phyloP scores from a whole-genome alignment of 2,888 invertebrate genomes.

The Cosmopolites sordidus region DNA sequence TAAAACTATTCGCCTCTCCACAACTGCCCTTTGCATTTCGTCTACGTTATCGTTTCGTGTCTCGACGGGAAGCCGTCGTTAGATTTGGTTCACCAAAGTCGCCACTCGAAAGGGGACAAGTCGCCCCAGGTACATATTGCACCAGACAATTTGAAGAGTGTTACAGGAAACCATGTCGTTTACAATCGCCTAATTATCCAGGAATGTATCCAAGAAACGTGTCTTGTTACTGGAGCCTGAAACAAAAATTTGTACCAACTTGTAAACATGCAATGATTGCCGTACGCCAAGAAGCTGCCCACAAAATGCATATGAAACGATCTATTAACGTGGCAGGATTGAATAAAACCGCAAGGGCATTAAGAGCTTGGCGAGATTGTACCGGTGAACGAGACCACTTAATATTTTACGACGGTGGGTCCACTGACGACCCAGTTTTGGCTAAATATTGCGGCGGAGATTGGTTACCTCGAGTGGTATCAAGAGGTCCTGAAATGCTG shows the following conservation, averaged over 20 bases:
- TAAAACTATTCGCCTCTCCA: conserved; percentile 70
- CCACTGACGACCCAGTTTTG: conserved; percentile 76
- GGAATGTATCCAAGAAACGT: conserved; percentile 86
- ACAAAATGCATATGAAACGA: conserved; percentile 67
- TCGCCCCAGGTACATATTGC: conserved; percentile 61
- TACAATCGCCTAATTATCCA: conserved; percentile 88
- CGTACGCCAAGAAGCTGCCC: conserved; percentile 70
- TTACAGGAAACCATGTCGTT: conserved; percentile 78
- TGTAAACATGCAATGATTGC: conserved; percentile 91
- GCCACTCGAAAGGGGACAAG: conserved; percentile 77
- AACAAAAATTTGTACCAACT: conserved; percentile 80
- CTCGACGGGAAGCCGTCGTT: conserved; percentile 74
- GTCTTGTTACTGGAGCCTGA: conserved; percentile 83
- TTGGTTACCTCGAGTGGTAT: conserved; percentile 74
- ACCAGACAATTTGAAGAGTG: conserved; percentile 80
- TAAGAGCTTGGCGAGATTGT: conserved; percentile 80
- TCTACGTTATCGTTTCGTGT: conserved; percentile 76
- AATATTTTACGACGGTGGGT: conserved; percentile 81
- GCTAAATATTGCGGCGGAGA: conserved; percentile 87
- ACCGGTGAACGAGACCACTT: conserved; percentile 77
- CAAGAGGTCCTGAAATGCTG: conserved; percentile 75
- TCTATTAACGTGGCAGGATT: conserved; percentile 64
- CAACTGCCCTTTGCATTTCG: conserved; percentile 76
- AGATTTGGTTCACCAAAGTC: conserved; percentile 72
- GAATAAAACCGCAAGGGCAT: conserved; percentile 64